Base-by-base conservation (phyloP, 1,140 invertebrate genomes). In the Adelges cooleyi region DNA sequence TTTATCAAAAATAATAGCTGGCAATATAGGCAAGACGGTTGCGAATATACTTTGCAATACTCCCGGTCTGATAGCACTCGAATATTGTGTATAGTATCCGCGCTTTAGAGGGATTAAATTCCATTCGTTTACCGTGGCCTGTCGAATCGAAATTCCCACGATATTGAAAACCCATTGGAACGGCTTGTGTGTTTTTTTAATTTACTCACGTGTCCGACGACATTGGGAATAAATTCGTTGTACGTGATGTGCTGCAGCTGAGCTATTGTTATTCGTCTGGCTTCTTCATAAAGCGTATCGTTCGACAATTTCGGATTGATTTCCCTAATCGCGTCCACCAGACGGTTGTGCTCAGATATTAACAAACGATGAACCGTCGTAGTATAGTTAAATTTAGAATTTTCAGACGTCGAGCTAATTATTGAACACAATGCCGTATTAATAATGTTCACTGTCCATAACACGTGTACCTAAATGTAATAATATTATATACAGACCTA, bases 161-260 rank as follows among this genome's bases (percentile, higher is more conserved):
- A 38, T 18, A 23, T 44, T 46, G 29, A 42, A 38, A 52, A 51
- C 23, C 10, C 18, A 48, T 36, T 38, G 22, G 15, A 62, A 17
- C 18, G 17, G 2, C 2, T 11, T 53, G 23, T 33, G 13, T n/a
- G n/a, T n/a, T 33, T 67, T n/a, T 38, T 10, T 44, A 48, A 25
- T 15, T 2, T 29, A 46, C 48, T 65, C 27, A 67, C 66, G 44
- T 68, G 27, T 27, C 80, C 80, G 1, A 83, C 69, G 25, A 83
- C 70, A 13, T 78, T 67, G 0, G 82, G 82, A 27, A 84, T 71
- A 71, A 78, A 84, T 71, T 84, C 82, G 29, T 77, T 75, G 69
- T 79, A 85, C 6, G 77, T 81, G 40, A 85, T 81, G 65, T 78
- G 77, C 70, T 85, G 83, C 53, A 82, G 74, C 65, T 76, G 69